Conservation (phyloP, 2,113 vertebrate genomes). For the Alligator sinensis region DNA sequence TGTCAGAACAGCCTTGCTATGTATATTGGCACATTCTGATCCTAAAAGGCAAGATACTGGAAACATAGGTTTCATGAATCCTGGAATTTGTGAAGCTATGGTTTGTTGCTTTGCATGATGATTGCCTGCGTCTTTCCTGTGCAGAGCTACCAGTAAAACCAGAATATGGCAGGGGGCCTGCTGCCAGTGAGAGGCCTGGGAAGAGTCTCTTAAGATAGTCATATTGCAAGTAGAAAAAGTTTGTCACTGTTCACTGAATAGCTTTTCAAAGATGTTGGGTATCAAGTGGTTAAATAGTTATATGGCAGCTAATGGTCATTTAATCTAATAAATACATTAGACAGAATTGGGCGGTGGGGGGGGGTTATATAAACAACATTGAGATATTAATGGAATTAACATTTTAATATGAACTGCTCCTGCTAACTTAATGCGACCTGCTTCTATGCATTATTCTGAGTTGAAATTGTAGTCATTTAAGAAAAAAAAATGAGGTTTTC, state of each 20-base stretch:
- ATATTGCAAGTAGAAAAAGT: neutral
- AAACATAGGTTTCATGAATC: neutral
- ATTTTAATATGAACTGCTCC: neutral
- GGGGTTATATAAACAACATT: neutral
- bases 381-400: neutral
- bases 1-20: too few relatives aligned
- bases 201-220: neutral
- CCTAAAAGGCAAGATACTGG: too few relatives aligned
- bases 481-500: neutral
- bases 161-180: neutral
- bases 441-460: too few relatives aligned
- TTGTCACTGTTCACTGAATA: too few relatives aligned
- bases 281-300: neutral
- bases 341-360: neutral
- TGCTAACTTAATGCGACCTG: neutral
- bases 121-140: fast-evolving
- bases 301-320: too few relatives aligned
- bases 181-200: neutral
- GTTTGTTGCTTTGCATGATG: too few relatives aligned
- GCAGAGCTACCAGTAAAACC: neutral
- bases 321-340: neutral
- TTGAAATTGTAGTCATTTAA: neutral
- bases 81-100: fast-evolving
- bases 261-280: too few relatives aligned
- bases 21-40: fast-evolving